phyloP scores from a whole-genome alignment of 2,888 invertebrate genomes.

The Itoplectis maculator region DNA sequence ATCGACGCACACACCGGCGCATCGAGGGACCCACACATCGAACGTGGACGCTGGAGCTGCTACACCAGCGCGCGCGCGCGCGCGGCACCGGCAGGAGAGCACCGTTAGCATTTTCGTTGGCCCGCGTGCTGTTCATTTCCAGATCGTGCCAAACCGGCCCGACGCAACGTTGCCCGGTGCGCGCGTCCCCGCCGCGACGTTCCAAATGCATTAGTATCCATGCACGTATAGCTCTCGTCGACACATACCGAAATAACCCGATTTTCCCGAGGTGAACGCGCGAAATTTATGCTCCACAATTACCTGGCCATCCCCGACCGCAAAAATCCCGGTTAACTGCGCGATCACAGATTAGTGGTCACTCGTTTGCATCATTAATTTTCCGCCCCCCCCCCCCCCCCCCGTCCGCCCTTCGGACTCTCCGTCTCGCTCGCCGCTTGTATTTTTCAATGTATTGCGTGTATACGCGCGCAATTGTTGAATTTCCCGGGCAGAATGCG shows the following conservation, averaged over 20 bases:
- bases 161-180: background rate
- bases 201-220: conserved; percentile 39
- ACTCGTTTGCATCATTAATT: conserved; percentile 77
- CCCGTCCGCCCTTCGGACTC: background rate
- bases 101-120: conserved; percentile 61
- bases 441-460: conserved; percentile 9
- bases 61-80: no score
- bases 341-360: conserved; percentile 75
- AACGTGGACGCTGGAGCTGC: conserved; percentile 1
- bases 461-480: conserved; percentile 16
- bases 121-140: conserved; percentile 45
- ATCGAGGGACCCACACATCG: background rate
- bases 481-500: background rate
- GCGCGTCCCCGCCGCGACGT: no score
- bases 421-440: no score
- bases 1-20: background rate
- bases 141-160: conserved; percentile 43
- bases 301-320: conserved; percentile 71
- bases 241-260: conserved; percentile 27
- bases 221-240: conserved; percentile 17
- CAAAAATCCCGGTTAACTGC: conserved; percentile 76
- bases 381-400: conserved; percentile 6
- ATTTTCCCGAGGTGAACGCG: conserved; percentile 59
- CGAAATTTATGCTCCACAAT: conserved; percentile 76
- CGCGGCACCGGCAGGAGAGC: conserved; percentile 19